These are phyloP conservation scores for Mythimna vitellina DNA, from an alignment of 2,888 invertebrate species.

Conservation along the genomic window DNA sequence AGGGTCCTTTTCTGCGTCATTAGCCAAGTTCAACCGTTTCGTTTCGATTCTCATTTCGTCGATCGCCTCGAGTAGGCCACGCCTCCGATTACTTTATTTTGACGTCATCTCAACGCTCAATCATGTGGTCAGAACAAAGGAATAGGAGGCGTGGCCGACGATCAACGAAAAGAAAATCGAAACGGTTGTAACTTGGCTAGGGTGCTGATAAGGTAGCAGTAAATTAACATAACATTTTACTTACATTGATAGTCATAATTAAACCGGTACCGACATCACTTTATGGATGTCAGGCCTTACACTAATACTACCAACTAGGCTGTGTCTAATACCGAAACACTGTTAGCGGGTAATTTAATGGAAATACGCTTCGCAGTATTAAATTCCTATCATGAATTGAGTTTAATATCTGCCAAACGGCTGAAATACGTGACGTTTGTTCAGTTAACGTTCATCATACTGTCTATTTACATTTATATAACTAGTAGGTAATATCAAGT, in stretches of 20 bases:
- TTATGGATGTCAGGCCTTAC: constrained; percentile 13
- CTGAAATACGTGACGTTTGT: constrained; percentile 28
- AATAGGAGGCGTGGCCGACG: too few species aligned
- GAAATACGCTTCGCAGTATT: constrained; percentile 31
- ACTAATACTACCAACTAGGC: constrained; percentile 5
- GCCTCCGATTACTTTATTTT: too few species aligned
- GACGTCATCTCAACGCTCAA: too few species aligned
- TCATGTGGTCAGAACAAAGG: too few species aligned
- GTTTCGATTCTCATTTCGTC: too few species aligned
- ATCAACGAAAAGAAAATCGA: too few species aligned
- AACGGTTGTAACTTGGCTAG: too few species aligned
- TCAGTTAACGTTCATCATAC: constrained; percentile 4
- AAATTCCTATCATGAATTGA: constrained; percentile 41
- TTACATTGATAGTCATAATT: constrained; percentile 2
- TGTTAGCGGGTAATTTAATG: constrained; percentile 37
- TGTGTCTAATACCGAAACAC: constrained; percentile 15
- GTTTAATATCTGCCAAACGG: constrained; percentile 45
- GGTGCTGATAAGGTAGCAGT: constrained; percentile 1
- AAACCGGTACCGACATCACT: constrained; percentile 9
- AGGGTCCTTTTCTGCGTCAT: not conserved
- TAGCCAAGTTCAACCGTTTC: too few species aligned
- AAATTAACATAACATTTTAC: not conserved
- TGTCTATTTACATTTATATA: not conserved
- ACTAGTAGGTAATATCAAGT: too few species aligned
- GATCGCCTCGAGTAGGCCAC: too few species aligned